phyloP scores from a whole-genome alignment of 2,888 invertebrate genomes.

The Nomada ferruginata region DNA sequence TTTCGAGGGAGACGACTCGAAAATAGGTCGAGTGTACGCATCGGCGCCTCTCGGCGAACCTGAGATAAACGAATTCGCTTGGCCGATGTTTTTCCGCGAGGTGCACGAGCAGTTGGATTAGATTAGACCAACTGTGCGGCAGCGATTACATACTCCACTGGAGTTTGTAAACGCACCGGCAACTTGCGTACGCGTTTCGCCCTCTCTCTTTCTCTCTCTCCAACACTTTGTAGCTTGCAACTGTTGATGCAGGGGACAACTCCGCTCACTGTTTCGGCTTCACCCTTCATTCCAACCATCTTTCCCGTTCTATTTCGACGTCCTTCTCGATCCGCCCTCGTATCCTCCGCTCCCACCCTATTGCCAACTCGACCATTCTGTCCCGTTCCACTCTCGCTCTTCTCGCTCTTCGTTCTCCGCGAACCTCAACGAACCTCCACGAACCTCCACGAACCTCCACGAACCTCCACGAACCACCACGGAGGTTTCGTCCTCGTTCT shows the following conservation, averaged over 20 bases:
- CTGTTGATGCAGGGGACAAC: slow-evolving; percentile 68
- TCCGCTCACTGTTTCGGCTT: slow-evolving; percentile 52
- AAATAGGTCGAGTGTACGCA: slow-evolving; percentile 2
- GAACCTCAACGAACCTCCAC: no score
- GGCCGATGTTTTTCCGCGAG: not conserved
- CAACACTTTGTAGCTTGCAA: slow-evolving; percentile 59
- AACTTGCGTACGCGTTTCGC: slow-evolving; percentile 24
- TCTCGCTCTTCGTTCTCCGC: not conserved
- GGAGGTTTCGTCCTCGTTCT: slow-evolving; percentile 34
- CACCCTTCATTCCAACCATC: slow-evolving; percentile 31
- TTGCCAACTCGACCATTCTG: not conserved
- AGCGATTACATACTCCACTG: not conserved
- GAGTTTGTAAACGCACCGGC: slow-evolving; percentile 31
- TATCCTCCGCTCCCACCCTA: slow-evolving; percentile 9
- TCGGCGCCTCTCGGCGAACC: not conserved
- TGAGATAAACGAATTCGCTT: not conserved
- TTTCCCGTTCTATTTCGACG: slow-evolving; percentile 44
- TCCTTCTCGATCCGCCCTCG: slow-evolving; percentile 18
- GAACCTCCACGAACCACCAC: not conserved
- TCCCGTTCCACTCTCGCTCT: slow-evolving; percentile 12
- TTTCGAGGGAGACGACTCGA: not conserved
- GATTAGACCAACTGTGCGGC: not conserved
- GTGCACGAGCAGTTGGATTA: not conserved
- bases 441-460: no score
- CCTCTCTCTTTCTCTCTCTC: slow-evolving; percentile 22